These are phyloP conservation scores for Semaprochilodus insignis DNA, from an alignment of 2,797 vertebrate species.

Conservation along the genomic window DNA sequence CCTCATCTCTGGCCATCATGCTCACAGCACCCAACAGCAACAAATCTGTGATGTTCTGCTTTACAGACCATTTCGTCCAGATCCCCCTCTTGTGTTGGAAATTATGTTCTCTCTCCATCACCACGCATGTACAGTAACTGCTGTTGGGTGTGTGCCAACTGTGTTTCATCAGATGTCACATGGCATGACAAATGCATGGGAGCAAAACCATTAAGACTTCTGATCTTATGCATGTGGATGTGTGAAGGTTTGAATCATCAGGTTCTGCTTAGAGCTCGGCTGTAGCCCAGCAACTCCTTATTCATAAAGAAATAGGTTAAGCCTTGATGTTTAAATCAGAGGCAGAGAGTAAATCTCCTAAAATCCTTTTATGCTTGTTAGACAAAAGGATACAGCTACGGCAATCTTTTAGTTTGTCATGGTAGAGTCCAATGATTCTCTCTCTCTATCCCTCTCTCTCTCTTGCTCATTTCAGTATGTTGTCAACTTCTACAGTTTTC, in stretches of 20 bases:
- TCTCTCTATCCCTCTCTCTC: constrained; percentile 1
- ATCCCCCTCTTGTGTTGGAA: constrained; percentile 45
- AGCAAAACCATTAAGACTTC: constrained; percentile 59
- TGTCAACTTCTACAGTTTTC: constrained; percentile 43
- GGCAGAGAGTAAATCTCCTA: constrained; percentile 72
- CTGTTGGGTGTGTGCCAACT: constrained; percentile 51
- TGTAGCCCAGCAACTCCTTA: constrained; percentile 64
- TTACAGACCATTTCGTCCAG: constrained; percentile 57
- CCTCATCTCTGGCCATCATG: constrained; percentile 54
- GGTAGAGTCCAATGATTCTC: constrained; percentile 62
- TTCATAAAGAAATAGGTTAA: constrained; percentile 81
- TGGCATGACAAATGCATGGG: constrained; percentile 44
- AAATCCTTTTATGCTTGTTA: constrained; percentile 76
- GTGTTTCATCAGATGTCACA: constrained; percentile 60
- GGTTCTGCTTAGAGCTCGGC: constrained; percentile 63
- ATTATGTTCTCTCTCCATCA: constrained; percentile 51
- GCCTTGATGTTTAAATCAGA: constrained; percentile 80
- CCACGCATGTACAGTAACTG: constrained; percentile 51
- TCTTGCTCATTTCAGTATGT: not conserved
- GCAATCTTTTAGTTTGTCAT: constrained; percentile 69
- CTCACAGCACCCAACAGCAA: constrained; percentile 48
- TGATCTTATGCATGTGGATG: constrained; percentile 58
- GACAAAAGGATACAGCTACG: constrained; percentile 72
- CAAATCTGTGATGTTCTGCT: constrained; percentile 45
- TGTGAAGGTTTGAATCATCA: constrained; percentile 71